These are phyloP conservation scores for Bolinopsis microptera DNA, from an alignment of 37 sponge, comb jelly and placozoan species.

Conservation along the genomic window DNA sequence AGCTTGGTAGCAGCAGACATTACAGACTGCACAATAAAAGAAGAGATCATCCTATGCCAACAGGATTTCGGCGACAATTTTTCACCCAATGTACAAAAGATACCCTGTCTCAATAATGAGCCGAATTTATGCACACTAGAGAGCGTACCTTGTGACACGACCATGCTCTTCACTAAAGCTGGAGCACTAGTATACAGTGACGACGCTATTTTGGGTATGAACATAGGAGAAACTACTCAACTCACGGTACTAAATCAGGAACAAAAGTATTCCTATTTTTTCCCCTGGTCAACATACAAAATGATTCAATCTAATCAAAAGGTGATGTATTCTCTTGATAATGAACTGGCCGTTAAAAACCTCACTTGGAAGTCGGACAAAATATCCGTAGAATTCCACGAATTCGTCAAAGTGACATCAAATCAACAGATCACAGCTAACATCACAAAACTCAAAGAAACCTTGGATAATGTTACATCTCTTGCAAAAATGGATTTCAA, in stretches of 20 bases:
- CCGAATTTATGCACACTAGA: not conserved
- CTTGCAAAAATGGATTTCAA: not conserved
- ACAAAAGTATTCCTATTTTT: not conserved
- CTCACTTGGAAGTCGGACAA: not conserved
- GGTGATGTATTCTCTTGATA: not conserved
- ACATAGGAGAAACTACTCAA: not conserved
- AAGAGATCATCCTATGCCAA: not conserved
- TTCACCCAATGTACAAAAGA: not conserved
- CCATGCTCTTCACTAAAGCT: slow-evolving; percentile 44
- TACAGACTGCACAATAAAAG: not conserved
- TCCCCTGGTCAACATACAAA: not conserved
- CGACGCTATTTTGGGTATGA: not conserved
- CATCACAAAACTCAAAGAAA: not conserved
- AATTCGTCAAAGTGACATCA: not conserved
- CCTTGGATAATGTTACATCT: not conserved
- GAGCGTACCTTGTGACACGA: not conserved
- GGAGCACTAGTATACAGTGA: slow-evolving; percentile 6
- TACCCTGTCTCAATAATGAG: not conserved
- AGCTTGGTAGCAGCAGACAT: not conserved
- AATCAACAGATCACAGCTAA: not conserved
- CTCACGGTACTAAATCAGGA: not conserved
- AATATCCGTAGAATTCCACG: not conserved
- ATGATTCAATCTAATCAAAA: not conserved
- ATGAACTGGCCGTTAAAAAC: not conserved
- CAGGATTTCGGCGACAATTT: not conserved